Evolutionary conservation across 2,888 invertebrate genomes (phyloP).

Genomic region (Epinotia ramella): DNA sequence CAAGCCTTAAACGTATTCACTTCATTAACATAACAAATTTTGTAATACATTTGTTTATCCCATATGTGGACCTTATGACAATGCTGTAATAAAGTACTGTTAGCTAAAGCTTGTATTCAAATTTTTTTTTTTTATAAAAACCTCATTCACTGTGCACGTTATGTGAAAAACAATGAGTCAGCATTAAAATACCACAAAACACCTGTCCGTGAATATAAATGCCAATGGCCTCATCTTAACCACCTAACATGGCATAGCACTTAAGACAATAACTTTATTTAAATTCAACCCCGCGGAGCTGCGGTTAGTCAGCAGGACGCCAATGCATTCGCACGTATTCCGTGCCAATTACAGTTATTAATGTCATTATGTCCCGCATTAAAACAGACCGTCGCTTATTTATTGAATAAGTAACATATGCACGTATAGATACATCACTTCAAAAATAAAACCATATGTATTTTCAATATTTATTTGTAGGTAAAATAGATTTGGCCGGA

Average conservation of each 20-base stretch:
- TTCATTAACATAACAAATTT: no score
- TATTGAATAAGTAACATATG: not conserved
- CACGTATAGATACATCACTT: not conserved
- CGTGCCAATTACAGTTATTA: constrained; percentile 32
- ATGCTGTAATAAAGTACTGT: not conserved
- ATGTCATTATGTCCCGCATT: constrained; percentile 17
- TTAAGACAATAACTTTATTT: constrained; percentile 42
- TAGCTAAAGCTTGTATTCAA: not conserved
- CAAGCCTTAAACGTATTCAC: no score
- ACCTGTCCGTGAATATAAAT: constrained; percentile 26
- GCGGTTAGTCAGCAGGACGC: constrained; percentile 37
- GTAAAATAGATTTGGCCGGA: constrained; percentile 78
- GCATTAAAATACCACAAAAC: constrained; percentile 20
- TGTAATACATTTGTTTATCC: not conserved
- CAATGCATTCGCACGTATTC: constrained; percentile 12
- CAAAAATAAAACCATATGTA: constrained; percentile 49
- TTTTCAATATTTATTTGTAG: constrained; percentile 74
- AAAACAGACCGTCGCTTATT: not conserved
- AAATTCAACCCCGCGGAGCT: constrained; percentile 36
- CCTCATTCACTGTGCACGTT: not conserved
- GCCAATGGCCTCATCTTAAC: constrained; percentile 25
- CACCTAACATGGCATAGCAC: constrained; percentile 38
- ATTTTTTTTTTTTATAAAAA: not conserved
- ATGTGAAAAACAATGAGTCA: not conserved
- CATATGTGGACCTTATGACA: not conserved